Evolutionary conservation across 2,113 vertebrate species (phyloP), one percentile per base, ranked within the genome.

Genomic region (Pheucticus melanocephalus): DNA sequence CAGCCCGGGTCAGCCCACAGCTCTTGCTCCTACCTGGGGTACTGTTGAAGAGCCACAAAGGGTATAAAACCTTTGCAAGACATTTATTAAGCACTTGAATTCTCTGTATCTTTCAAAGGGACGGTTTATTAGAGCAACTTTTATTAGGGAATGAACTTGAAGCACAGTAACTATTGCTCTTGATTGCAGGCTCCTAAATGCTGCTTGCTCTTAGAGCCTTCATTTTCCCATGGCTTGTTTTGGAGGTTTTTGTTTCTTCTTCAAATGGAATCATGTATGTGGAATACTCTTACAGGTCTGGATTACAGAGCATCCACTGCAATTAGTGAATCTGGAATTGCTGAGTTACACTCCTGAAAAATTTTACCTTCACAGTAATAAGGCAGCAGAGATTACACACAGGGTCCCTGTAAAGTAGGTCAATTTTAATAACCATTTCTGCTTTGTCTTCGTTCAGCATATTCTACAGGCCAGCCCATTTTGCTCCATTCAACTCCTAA

Each of bases 341-440:
- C 65, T 33, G 18, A 80, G 18, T 15, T 37, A 85, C n/a, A 6
- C 37, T 31, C 53, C 33, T 82, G 50, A 39, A 65, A 78, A 84
- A 10, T 17, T 59, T 20, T 51, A 64, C 69, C 60, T 78, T 75
- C 48, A 17, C 30, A 27, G 35, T 66, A 53, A 17, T 63, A 48
- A 78, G 5, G 19, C 56, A 86, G 50, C 48, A 40, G 31, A 82
- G 24, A 79, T 31, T 39, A 70, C 13, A 81, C 5, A 21, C 5
- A 15, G 5, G 8, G 42, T 48, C 25, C 25, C 53, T 71, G 64
- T 25, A 81, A 93, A 92, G 84, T 80, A 95, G 79, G 82, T 92
- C 79, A 83, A 9, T 71, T 92, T 90, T 88, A 93, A 90, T 81
- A 88, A 90, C n/a, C 28, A 60, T 24, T 92, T 68, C 51, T 84